phyloP scores from a whole-genome alignment of 1,140 invertebrate genomes.

The Lineus longissimus region DNA sequence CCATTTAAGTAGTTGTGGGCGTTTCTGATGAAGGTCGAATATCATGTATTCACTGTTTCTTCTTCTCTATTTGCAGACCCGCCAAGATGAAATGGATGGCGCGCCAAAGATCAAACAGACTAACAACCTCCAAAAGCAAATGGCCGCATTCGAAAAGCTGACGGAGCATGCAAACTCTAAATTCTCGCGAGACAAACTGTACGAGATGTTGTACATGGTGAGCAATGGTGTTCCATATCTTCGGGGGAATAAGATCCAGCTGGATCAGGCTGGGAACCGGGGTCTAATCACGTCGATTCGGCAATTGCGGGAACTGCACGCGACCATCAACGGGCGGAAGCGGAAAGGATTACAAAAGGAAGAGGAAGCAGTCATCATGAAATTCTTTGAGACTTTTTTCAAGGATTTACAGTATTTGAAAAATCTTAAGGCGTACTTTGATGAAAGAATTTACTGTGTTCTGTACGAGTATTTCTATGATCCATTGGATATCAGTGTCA shows the following conservation, averaged over 20 bases:
- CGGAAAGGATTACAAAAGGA: neutral
- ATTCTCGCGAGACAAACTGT: slow-evolving; percentile 14
- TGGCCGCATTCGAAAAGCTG: slow-evolving; percentile 18
- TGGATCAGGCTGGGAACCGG: neutral
- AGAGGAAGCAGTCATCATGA: slow-evolving; percentile 16
- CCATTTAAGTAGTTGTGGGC: no score
- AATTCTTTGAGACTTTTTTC: slow-evolving; percentile 21
- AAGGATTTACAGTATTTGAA: slow-evolving; percentile 26
- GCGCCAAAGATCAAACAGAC: slow-evolving; percentile 8
- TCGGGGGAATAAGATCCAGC: neutral
- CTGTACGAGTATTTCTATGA: slow-evolving; percentile 27
- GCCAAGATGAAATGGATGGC: slow-evolving; percentile 4
- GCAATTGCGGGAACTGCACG: slow-evolving; percentile 5
- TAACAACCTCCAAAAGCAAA: slow-evolving; percentile 21
- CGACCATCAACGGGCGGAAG: slow-evolving; percentile 6
- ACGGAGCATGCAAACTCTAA: slow-evolving; percentile 13
- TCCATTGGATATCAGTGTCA: neutral
- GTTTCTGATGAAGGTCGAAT: no score
- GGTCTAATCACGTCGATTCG: neutral
- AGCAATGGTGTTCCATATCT: neutral
- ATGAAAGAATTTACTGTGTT: slow-evolving; percentile 21
- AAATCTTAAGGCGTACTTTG: slow-evolving; percentile 26
- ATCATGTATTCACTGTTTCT: no score
- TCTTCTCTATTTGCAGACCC: slow-evolving; percentile 6
- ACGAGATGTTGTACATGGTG: slow-evolving; percentile 9